Evolutionary conservation across 2,797 vertebrate genomes (phyloP), one percentile per base, ranked within the genome.

Genomic region (Mus caroli): DNA sequence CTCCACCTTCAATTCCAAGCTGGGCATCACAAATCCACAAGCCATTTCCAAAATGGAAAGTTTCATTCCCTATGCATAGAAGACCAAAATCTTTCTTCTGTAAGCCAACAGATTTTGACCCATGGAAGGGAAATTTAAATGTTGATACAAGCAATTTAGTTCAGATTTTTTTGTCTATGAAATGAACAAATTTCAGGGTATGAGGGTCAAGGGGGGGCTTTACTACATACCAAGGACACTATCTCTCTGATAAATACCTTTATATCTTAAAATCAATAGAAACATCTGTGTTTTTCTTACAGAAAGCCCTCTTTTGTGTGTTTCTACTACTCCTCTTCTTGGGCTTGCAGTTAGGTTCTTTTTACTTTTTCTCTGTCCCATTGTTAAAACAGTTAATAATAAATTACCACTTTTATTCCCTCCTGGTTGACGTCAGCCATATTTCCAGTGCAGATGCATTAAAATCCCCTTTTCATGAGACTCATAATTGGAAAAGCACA

Each of bases 361-460:
- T 83, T 84, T 52, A 85, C 46, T 93, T 92, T 94, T 46, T 71
- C 73, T 96, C 80, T 71, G 34, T 52, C 73, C 58, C 34, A 54
- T 89, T 75, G 83, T 80, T 50, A 0, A 79, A 85, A 95, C 86
- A 50, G 64, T 80, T n/a, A n/a, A n/a, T n/a, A n/a, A 80, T 90
- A 79, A 97, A 94, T 95, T 91, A 94, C 50, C 69, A 94, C 79
- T 91, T 97, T 92, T 58, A 52, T 86, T 94, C 37, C 64, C 50
- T 88, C 54, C 9, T 79, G 37, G 77, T 77, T 94, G 60, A 24
- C 76, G 40, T 91, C 79, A 94, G 94, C 67, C 87, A 73, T 56
- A 94, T 97, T 98, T 93, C 37, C 88, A 97, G 93, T 62, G 22
- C 96, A 90, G 95, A 95, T 54, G 95, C 94, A 97, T 80, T 96